Evolutionary conservation across 2,113 vertebrate species (phyloP), one percentile per base, ranked within the genome.

Genomic region (Rhombomys opimus): DNA sequence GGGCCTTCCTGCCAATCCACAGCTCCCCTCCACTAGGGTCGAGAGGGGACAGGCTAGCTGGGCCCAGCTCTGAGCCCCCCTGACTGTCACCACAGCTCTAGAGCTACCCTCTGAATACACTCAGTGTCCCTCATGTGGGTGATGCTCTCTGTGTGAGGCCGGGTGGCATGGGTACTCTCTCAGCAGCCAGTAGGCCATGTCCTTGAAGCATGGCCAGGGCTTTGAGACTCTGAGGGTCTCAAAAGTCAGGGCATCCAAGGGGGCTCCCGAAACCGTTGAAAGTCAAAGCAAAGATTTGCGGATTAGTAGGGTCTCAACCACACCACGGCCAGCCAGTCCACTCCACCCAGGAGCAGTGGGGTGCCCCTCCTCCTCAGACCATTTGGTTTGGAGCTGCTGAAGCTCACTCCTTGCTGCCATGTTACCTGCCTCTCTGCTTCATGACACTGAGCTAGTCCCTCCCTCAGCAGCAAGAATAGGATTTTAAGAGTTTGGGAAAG

Each of bases 81-180:
- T 5, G 7, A 35, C 5, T n/a, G 6, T 54, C 25, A 1, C 82
- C 10, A 32, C 20, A 5, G 3, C 12, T 3, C 7, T 23, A 3
- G 30, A 52, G 67, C 27, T 86, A 11, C 20, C n/a, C 73, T 57
- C 54, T 52, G n/a, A 80, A 80, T n/a, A 8, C 54, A n/a, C 70
- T 27, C 10, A 11, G 10, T 91, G 23, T 46, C 54, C n/a, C 38
- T 13, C 50, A 0, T 2, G 1, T 12, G 25, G n/a, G 23, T 38
- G 18, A 38, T 0, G 0, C 25, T 18, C 41, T 87, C 72, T 18
- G 0, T 6, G 0, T 0, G 2, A 6, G 22, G 13, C 10, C 3
- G 75, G 80, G 22, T 46, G 61, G 35, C 22, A 22, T 11, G 11
- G 22, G 52, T 38, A 13, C 61, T 86, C 27, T 94, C 46, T 93